These are phyloP conservation scores for Trissoscelio sp. DNA, from an alignment of 2,888 invertebrate genomes.

Conservation along the genomic window DNA sequence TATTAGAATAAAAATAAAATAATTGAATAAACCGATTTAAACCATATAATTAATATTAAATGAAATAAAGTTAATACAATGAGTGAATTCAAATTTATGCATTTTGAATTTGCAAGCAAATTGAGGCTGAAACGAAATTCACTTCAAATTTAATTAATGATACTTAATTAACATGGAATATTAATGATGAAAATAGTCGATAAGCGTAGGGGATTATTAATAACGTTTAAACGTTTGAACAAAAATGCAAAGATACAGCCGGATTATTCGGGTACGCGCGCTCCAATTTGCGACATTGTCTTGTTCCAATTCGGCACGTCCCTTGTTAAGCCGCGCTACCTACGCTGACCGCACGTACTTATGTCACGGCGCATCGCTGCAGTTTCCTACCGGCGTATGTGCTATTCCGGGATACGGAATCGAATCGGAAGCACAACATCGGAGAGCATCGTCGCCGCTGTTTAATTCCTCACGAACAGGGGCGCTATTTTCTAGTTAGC, in stretches of 20 bases:
- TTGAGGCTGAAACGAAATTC: too few species aligned
- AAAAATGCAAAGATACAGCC: constrained; percentile 1
- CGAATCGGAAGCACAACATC: constrained; percentile 51
- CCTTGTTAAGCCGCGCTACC: constrained; percentile 57
- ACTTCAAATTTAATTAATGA: too few species aligned
- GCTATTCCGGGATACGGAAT: constrained; percentile 53
- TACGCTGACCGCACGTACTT: constrained; percentile 63
- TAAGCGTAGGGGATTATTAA: constrained; percentile 7
- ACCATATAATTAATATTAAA: too few species aligned
- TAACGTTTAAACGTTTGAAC: background rate
- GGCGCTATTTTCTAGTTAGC: constrained; percentile 53
- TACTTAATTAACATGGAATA: too few species aligned
- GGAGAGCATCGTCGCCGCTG: constrained; percentile 38
- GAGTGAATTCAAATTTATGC: too few species aligned
- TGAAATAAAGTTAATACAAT: too few species aligned
- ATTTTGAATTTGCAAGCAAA: too few species aligned
- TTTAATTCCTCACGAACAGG: constrained; percentile 47
- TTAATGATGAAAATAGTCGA: too few species aligned
- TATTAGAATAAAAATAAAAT: too few species aligned
- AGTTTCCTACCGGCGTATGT: constrained; percentile 32
- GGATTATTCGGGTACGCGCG: constrained; percentile 55
- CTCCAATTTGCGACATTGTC: constrained; percentile 64
- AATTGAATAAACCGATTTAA: too few species aligned
- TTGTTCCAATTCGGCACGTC: constrained; percentile 65
- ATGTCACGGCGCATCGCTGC: constrained; percentile 39